Percentiles rank a stretch among this genome's conserved stretches.
Evolutionary conservation across 2,797 vertebrate species (phyloP).

Genomic region (Enteromius afrohamiltoni): DNA sequence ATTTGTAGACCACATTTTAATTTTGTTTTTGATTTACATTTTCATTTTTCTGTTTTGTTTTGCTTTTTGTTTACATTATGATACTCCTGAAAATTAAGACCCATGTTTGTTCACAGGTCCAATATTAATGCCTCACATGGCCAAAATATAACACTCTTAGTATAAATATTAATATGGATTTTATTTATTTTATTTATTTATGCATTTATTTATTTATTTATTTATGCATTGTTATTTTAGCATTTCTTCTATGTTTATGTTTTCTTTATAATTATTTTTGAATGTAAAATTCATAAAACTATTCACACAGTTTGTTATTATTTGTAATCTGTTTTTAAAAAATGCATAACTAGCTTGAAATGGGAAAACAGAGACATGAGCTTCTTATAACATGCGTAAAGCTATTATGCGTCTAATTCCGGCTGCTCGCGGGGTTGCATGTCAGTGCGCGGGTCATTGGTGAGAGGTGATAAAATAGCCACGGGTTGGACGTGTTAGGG

Average conservation of each 20-base stretch:
- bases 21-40: neutral
- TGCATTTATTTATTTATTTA: too few relatives aligned
- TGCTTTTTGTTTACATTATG: neutral
- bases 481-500: slow-evolving; percentile 42
- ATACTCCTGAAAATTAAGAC: too few relatives aligned
- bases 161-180: neutral
- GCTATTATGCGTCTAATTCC: slow-evolving; percentile 76
- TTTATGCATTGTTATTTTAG: neutral
- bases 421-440: slow-evolving; percentile 76
- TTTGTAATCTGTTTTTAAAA: neutral
- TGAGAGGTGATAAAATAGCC: slow-evolving; percentile 74
- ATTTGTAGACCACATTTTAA: neutral
- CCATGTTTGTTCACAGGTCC: too few relatives aligned
- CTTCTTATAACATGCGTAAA: slow-evolving; percentile 76
- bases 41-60: neutral
- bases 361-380: slow-evolving; percentile 69
- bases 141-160: too few relatives aligned
- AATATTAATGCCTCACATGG: too few relatives aligned
- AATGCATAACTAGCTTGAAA: neutral
- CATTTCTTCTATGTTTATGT: neutral
- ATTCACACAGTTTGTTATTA: neutral
- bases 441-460: slow-evolving; percentile 71
- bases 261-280: neutral
- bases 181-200: too few relatives aligned
- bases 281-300: neutral